Conservation (phyloP, 2,113 vertebrate species). For the Halichoeres trimaculatus region DNA sequence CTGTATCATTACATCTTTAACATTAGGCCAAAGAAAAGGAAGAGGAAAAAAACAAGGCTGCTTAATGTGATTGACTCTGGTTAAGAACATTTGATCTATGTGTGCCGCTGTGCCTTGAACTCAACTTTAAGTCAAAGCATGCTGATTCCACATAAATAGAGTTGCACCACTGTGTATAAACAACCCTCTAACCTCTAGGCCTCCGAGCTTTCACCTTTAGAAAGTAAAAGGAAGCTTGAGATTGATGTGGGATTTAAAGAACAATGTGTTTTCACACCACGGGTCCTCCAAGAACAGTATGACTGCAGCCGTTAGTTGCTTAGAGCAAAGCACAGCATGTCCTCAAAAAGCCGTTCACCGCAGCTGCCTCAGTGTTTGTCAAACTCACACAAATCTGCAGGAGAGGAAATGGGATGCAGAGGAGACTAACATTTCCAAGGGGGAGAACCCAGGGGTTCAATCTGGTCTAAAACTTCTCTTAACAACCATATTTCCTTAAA, state of each 20-base stretch:
- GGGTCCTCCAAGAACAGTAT: constrained; percentile 21
- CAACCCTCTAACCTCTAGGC: constrained; percentile 34
- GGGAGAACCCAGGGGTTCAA: background rate
- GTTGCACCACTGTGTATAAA: constrained; percentile 7
- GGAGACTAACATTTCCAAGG: constrained; percentile 4
- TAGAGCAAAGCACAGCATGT: constrained; percentile 29
- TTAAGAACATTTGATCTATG: constrained; percentile 9
- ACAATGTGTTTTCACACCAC: constrained; percentile 54
- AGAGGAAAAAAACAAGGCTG: background rate
- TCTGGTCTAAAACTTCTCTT: background rate
- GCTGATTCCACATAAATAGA: constrained; percentile 1
- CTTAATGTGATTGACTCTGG: background rate
- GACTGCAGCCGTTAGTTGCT: constrained; percentile 22
- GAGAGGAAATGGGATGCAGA: constrained; percentile 8
- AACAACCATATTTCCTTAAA: background rate
- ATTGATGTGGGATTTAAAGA: constrained; percentile 46
- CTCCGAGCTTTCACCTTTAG: constrained; percentile 22
- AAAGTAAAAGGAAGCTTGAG: constrained; percentile 22
- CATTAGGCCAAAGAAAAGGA: background rate
- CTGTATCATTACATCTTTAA: constrained; percentile 40
- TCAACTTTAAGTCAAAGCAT: background rate
- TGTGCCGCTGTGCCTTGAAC: background rate
- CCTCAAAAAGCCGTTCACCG: constrained; percentile 22
- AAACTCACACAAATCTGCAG: constrained; percentile 19
- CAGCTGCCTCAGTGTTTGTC: constrained; percentile 17